Evolutionary conservation across 2,797 vertebrate genomes (phyloP).

Genomic region (Decapterus maruadsi): DNA sequence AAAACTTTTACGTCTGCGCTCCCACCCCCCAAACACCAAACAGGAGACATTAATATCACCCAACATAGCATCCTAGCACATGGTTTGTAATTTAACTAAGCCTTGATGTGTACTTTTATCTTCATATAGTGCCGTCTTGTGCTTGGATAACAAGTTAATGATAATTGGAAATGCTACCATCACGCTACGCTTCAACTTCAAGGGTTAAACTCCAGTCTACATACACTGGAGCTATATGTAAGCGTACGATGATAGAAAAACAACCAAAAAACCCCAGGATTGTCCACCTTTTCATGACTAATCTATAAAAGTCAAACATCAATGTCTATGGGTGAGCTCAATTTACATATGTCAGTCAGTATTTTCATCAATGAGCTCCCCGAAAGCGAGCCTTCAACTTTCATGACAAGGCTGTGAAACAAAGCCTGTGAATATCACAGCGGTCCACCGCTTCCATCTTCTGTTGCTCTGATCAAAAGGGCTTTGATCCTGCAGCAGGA

Average conservation of each 20-base stretch:
- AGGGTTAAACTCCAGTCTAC: no score
- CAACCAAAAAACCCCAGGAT: neutral
- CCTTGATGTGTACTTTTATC: neutral
- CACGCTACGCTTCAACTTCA: neutral
- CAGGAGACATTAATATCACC: neutral
- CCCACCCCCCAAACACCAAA: neutral
- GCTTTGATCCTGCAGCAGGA: conserved; percentile 44
- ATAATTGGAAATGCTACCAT: neutral
- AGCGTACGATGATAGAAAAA: neutral
- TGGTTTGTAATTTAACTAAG: neutral
- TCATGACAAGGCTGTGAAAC: conserved; percentile 7
- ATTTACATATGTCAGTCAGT: neutral
- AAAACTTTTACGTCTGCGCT: neutral
- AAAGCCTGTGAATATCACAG: conserved; percentile 43
- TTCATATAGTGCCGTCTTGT: neutral
- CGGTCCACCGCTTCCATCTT: conserved; percentile 30
- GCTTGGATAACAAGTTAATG: neutral
- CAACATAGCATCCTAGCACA: neutral
- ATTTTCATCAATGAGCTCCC: conserved; percentile 6
- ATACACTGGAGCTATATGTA: neutral
- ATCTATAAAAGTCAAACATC: neutral
- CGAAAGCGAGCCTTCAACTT: conserved; percentile 31
- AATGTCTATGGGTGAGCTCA: neutral
- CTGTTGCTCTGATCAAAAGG: conserved; percentile 46
- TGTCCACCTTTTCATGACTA: neutral